Evolutionary conservation across 2,797 vertebrate species (phyloP).

Genomic region (Hoplostethus mediterraneus): DNA sequence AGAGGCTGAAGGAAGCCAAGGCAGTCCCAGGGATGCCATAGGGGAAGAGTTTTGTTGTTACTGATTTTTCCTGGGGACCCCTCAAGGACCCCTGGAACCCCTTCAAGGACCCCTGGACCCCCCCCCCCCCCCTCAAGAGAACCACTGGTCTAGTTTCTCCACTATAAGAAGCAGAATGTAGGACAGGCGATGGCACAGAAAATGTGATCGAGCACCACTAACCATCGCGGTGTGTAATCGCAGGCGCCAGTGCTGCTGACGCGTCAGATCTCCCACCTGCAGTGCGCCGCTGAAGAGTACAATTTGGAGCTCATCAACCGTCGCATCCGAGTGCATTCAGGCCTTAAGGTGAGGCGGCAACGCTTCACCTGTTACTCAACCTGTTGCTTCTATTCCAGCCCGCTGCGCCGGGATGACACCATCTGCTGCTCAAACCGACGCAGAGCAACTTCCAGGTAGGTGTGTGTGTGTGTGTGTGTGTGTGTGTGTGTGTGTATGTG

Average conservation of each 20-base stretch:
- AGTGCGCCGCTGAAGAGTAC: not conserved
- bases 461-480: constrained; percentile 1
- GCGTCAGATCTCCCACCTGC: not conserved
- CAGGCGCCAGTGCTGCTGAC: not conserved
- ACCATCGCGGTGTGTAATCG: not conserved
- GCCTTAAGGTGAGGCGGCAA: not conserved
- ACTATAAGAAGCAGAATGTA: constrained; percentile 3
- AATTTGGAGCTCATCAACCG: not conserved
- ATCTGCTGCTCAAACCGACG: constrained; percentile 15
- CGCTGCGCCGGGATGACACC: not conserved
- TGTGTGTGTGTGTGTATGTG: not conserved
- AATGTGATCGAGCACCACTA: constrained; percentile 3
- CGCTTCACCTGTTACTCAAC: constrained; percentile 17
- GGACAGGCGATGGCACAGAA: not conserved
- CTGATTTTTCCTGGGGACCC: too few species aligned
- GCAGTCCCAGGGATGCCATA: too few species aligned
- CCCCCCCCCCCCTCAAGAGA: too few species aligned
- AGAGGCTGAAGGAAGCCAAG: too few species aligned
- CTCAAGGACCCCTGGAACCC: too few species aligned
- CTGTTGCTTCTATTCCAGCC: constrained; percentile 21
- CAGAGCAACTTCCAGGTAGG: too few species aligned
- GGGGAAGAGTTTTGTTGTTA: too few species aligned
- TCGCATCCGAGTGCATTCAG: constrained; percentile 1
- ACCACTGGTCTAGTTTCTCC: not conserved
- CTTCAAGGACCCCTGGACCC: too few species aligned